A percentile compares a stretch with the other conserved stretches of the same genome.
These are phyloP conservation scores for Drosophila triauraria DNA, from an alignment of 1,140 invertebrate species.

Conservation along the genomic window DNA sequence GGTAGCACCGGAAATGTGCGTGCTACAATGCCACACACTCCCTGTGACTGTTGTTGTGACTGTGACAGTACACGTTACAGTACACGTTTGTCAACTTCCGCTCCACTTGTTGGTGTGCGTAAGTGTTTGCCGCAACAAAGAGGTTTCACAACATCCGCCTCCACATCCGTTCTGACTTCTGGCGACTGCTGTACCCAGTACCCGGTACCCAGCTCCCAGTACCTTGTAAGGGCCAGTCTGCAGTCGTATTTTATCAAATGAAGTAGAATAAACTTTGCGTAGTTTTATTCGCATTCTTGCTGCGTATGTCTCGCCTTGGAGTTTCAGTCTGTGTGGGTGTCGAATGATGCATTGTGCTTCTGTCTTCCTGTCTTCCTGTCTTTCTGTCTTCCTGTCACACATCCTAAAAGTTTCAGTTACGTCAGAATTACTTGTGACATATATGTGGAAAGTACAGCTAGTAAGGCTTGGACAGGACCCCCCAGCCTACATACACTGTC, in stretches of 20 bases:
- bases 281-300: constrained; percentile 30
- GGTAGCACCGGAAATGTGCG: constrained; percentile 59
- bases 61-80: constrained; percentile 41
- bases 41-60: constrained; percentile 20
- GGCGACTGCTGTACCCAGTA: background rate
- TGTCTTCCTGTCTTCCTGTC: constrained; percentile 6
- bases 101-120: constrained; percentile 48
- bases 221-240: constrained; percentile 12
- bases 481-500: background rate
- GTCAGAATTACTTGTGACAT: constrained; percentile 31
- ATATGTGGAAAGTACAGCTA: background rate
- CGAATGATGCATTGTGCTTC: constrained; percentile 30
- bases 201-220: background rate
- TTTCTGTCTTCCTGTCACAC: constrained; percentile 24
- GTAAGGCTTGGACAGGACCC: background rate
- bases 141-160: constrained; percentile 65
- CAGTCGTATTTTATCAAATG: constrained; percentile 43
- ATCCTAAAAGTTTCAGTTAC: constrained; percentile 32
- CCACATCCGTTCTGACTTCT: constrained; percentile 37
- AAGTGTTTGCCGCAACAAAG: constrained; percentile 56
- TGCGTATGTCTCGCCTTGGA: constrained; percentile 4
- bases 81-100: constrained; percentile 64
- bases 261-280: constrained; percentile 52
- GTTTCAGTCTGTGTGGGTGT: constrained; percentile 3
- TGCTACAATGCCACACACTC: constrained; percentile 54